Evolutionary conservation across 2,113 vertebrate species (phyloP).

Genomic region (Barnardius zonarius): DNA sequence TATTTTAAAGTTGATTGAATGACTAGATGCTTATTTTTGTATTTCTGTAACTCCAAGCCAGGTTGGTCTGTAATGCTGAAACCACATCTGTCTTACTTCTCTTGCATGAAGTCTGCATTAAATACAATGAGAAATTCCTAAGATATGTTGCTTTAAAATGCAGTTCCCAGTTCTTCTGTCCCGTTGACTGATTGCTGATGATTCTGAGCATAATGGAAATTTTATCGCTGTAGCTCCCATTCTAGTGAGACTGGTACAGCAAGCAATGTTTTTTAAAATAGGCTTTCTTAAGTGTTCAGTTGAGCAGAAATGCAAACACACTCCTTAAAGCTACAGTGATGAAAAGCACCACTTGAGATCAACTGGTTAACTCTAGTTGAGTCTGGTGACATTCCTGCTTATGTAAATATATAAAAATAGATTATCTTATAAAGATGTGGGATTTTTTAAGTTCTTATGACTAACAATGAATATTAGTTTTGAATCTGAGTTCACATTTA

Average conservation of each 20-base stretch:
- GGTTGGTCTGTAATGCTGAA: background rate
- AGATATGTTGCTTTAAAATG: background rate
- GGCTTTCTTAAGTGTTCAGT: background rate
- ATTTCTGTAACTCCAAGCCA: background rate
- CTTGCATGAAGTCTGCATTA: background rate
- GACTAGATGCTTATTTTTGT: background rate
- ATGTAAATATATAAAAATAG: background rate
- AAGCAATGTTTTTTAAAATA: background rate
- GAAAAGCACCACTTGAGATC: background rate
- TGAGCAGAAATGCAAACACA: background rate
- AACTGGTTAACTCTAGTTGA: background rate
- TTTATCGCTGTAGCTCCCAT: background rate
- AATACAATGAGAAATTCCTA: background rate
- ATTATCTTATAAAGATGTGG: background rate
- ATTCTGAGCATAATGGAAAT: slow-evolving; percentile 13
- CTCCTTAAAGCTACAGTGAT: background rate
- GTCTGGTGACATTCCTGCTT: background rate
- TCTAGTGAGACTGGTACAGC: background rate
- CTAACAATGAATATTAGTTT: background rate
- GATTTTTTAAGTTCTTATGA: background rate
- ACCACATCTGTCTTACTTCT: background rate
- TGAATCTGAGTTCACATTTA: background rate
- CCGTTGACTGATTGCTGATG: background rate
- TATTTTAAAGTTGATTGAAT: background rate
- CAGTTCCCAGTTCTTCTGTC: background rate